Conservation (phyloP, 2,888 invertebrate species). For the Gymnocheta viridis region DNA sequence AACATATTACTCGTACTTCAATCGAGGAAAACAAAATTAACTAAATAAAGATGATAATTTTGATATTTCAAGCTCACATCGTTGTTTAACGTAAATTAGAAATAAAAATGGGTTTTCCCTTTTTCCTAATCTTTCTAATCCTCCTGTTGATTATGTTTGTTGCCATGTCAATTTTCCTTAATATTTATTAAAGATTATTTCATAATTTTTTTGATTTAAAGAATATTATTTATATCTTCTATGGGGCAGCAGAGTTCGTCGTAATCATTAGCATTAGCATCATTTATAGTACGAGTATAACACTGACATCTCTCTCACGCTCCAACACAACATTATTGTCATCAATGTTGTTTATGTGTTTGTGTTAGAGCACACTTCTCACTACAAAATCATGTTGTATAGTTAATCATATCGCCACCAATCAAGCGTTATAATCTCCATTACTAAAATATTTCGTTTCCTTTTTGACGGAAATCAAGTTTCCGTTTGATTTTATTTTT, state of each 20-base stretch:
- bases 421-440: conserved; percentile 79
- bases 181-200: conserved; percentile 52
- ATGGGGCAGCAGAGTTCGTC: not conserved
- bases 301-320: not conserved
- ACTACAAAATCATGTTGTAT: not conserved
- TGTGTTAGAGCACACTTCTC: conserved; percentile 1
- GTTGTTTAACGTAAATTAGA: not conserved
- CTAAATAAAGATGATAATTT: not conserved
- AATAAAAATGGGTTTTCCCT: conserved; percentile 8
- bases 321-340: not conserved
- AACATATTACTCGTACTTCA: not conserved
- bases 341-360: conserved; percentile 5
- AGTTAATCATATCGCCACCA: conserved; percentile 80
- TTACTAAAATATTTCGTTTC: conserved; percentile 65
- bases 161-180: conserved; percentile 24
- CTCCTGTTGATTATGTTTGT: conserved; percentile 65
- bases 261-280: conserved; percentile 10
- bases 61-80: conserved; percentile 17
- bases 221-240: conserved; percentile 49
- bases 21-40: not conserved
- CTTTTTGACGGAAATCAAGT: conserved; percentile 70
- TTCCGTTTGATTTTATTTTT: conserved; percentile 65
- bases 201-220: conserved; percentile 59
- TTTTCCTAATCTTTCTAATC: conserved; percentile 27
- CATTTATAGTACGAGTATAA: no score